A percentile compares a stretch with the other conserved stretches of the same genome.
Conservation (phyloP, 2,888 invertebrate genomes). For the Caenorhabditis wallacei region DNA sequence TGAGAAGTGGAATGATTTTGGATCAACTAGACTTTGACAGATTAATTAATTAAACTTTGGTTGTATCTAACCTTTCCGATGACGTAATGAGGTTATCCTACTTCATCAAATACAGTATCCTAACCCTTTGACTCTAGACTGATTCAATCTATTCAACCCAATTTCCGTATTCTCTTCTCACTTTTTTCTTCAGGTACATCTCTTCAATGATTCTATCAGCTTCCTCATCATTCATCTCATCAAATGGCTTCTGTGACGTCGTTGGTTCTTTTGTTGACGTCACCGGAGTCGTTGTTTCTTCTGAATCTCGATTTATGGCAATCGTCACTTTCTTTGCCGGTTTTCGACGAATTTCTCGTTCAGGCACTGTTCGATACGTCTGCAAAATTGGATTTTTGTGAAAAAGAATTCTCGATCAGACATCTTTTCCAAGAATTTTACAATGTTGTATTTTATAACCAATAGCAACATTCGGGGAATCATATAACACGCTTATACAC, state of each 20-base stretch:
- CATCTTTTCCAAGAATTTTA: too few species aligned
- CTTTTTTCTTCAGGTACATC: conserved; percentile 64
- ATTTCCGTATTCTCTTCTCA: conserved; percentile 1
- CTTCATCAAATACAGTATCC: too few species aligned
- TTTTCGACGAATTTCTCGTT: conserved; percentile 60
- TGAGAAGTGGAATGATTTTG: not conserved
- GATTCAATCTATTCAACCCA: conserved; percentile 4
- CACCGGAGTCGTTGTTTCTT: conserved; percentile 26
- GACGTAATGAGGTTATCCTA: too few species aligned
- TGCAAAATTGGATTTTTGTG: conserved; percentile 8
- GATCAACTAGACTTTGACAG: conserved; percentile 3
- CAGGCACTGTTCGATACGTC: conserved; percentile 42
- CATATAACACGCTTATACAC: not conserved
- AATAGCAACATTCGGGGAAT: not conserved
- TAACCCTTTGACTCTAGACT: too few species aligned
- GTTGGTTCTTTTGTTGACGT: conserved; percentile 38
- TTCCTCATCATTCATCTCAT: conserved; percentile 63
- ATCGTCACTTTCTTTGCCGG: conserved; percentile 59
- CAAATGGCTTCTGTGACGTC: conserved; percentile 42
- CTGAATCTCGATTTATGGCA: conserved; percentile 29
- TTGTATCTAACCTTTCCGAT: too few species aligned
- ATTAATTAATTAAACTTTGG: not conserved
- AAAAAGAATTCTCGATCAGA: not conserved
- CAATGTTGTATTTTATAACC: not conserved
- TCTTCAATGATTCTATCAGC: conserved; percentile 63